Base-by-base conservation (phyloP, 2,797 vertebrate species). In the Balearica regulorum region DNA sequence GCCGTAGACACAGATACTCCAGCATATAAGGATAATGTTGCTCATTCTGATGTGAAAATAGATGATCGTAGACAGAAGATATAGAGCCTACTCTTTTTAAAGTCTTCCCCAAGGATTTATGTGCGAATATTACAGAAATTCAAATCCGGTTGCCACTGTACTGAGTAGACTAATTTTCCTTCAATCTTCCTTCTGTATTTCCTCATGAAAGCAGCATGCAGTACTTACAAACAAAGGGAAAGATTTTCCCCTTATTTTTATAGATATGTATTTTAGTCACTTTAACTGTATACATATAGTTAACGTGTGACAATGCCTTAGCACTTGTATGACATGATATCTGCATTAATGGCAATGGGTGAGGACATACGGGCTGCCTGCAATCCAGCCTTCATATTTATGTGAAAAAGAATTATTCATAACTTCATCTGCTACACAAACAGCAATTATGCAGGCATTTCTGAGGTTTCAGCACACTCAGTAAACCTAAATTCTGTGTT, bases 41-140 rank as follows among this genome's bases (percentile, higher is more conserved):
- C 98, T 98, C 97, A 95, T 97, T 96, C 96, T 94, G 93, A 98
- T 98, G 97, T 92, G 97, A 98, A 97, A 95, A 97, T 94, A 98
- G 98, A 98, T 97, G 97, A 98, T 97, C 28, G 11, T 91, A 96
- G 97, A 96, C 92, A 96, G 96, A 97, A 97, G 97, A 97, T 70
- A 58, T 70, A 96, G 92, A 96, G 94, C 89, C 64, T 83, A 70
- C 94, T 94, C 96, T 97, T 95, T 96, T 96, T 92, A 96, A 98
- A 94, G 72, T 75, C 78, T 91, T 97, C 96, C 96, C 77, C 28
- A 93, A 89, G 94, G 95, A 97, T 97, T 97, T 97, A 93, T 93
- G 94, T 90, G 94, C 9, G 73, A 89, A 92, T 89, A 92, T 65
- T 93, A 94, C 87, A 94, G 83, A 48, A 31, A 88, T 91, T 97